Evolutionary conservation across 2,113 vertebrate species (phyloP), one percentile per base, ranked within the genome.

Genomic region (Clinocottus analis): DNA sequence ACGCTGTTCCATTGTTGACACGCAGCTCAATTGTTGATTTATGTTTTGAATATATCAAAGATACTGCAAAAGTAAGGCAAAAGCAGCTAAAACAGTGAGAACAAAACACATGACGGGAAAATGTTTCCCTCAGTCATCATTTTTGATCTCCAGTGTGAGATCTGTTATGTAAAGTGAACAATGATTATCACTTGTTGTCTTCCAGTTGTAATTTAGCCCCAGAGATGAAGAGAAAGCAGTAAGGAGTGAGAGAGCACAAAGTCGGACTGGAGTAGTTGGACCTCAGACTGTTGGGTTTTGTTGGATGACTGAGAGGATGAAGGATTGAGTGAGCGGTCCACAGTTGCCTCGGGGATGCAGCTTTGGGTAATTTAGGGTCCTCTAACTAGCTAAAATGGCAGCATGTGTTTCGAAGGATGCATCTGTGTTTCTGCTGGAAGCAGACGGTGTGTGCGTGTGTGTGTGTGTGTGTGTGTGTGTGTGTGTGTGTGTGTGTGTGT

Each of bases 141-240:
- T 35, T 86, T 21, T 71, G 85, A 80, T 87, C 77, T 78, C 79
- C 63, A 55, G 56, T 41, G 29, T 29, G 63, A 72, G 60, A 47
- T 53, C 68, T 82, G 68, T 59, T 61, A 79, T 56, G 66, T 25
- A 69, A 82, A 84, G 56, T 58, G 61, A 72, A 75, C 31, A 14
- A 27, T 79, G 29, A 85, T 81, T 77, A 72, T 78, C 81, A 29
- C 79, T 72, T 53, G 49, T 86, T 87, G 86, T 86, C 65, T 29
- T 58, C 45, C 72, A 55, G 77, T 63, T 71, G 64, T 75, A 77
- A 85, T 85, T 86, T 72, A 10, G 64, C 85, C 85, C 53, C 73
- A 71, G 51, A 81, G 72, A 86, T 79, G 67, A 81, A 75, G 77
- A 74, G 81, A 91, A 92, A 93, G 88, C 83, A 89, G 73, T 81